Conservation (phyloP, 2,113 vertebrate genomes). For the Oryctolagus cuniculus region DNA sequence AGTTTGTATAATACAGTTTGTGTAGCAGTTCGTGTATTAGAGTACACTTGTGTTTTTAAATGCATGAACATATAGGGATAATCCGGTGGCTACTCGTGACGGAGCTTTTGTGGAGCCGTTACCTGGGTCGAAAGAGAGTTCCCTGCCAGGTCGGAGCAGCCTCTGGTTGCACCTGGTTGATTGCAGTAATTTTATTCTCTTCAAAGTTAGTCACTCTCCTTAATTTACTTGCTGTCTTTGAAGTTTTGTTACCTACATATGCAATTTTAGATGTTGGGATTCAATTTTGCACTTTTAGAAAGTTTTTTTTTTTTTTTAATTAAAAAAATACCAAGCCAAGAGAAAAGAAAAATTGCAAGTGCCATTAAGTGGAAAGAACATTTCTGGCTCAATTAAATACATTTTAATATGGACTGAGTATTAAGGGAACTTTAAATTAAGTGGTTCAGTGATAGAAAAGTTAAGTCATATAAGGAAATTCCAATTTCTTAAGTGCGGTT, state of each 20-base stretch:
- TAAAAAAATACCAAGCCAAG: neutral
- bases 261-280: neutral
- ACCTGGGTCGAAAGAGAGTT: neutral
- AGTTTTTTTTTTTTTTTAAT: conserved; percentile 2
- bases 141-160: neutral
- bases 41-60: neutral
- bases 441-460: too few species aligned
- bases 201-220: neutral
- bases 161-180: neutral
- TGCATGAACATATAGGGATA: neutral
- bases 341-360: conserved; percentile 2
- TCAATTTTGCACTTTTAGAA: conserved; percentile 31
- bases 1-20: neutral
- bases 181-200: neutral
- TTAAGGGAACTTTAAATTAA: neutral
- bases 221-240: conserved; percentile 18
- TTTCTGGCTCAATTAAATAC: conserved; percentile 30
- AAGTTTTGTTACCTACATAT: neutral
- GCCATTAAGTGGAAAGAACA: neutral
- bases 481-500: conserved; percentile 17
- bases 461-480: conserved; percentile 38
- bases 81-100: neutral
- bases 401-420: conserved; percentile 15
- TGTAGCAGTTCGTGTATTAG: neutral
- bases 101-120: neutral